phyloP scores from a whole-genome alignment of 2,113 vertebrate genomes.

The Daphoenositta chrysoptera region DNA sequence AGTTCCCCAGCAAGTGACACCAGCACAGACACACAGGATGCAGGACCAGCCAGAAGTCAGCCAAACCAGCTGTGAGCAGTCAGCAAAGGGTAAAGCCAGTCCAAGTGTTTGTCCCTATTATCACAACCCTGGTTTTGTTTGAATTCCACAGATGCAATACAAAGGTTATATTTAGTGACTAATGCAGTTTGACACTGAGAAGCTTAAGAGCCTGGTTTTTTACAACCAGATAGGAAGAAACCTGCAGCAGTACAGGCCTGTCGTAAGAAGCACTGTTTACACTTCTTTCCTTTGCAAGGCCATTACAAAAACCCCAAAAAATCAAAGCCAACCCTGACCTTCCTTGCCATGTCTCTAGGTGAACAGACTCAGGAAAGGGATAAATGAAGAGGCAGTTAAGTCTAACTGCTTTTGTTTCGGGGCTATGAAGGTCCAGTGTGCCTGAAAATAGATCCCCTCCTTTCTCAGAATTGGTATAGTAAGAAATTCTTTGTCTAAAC shows the following conservation, averaged over 20 bases:
- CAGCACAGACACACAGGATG: background rate
- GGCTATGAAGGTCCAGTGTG: background rate
- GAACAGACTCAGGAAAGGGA: background rate
- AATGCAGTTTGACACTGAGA: background rate
- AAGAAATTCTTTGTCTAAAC: background rate
- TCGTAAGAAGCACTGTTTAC: background rate
- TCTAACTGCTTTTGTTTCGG: background rate
- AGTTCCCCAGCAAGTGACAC: background rate
- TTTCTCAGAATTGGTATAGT: background rate
- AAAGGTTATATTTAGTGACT: slow-evolving; percentile 44
- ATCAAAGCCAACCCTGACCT: background rate
- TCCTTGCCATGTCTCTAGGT: background rate
- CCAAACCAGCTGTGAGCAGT: background rate
- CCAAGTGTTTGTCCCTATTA: background rate
- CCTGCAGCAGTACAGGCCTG: background rate
- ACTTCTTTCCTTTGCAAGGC: background rate
- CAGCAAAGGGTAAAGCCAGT: background rate
- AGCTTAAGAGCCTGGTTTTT: background rate
- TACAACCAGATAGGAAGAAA: background rate
- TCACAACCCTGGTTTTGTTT: background rate
- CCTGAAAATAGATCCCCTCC: background rate
- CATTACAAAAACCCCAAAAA: background rate
- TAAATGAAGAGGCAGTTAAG: background rate
- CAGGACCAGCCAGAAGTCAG: background rate
- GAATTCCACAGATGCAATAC: slow-evolving; percentile 24